These are phyloP conservation scores for Lypha dubia DNA, from an alignment of 2,888 invertebrate genomes.

Conservation along the genomic window DNA sequence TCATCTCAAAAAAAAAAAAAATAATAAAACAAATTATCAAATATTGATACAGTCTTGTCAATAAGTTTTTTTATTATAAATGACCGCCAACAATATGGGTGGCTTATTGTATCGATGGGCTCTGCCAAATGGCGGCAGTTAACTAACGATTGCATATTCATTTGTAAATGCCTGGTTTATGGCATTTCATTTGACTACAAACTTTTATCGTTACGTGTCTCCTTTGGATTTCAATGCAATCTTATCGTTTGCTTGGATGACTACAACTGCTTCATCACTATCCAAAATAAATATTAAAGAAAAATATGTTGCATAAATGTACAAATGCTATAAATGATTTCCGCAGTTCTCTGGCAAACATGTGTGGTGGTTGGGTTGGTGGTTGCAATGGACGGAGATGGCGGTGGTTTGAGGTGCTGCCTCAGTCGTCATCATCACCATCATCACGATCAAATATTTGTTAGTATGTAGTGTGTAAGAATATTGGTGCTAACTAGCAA, in stretches of 20 bases:
- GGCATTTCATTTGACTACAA: conserved; percentile 39
- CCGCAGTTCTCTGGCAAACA: conserved; percentile 61
- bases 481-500: conserved; percentile 17
- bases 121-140: conserved; percentile 42
- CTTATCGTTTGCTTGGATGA: conserved; percentile 59
- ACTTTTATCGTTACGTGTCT: not conserved
- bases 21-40: not conserved
- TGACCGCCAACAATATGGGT: conserved; percentile 49
- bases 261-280: conserved; percentile 56
- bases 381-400: no score
- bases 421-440: conserved; percentile 44
- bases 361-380: conserved; percentile 44
- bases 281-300: conserved; percentile 46
- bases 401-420: conserved; percentile 48
- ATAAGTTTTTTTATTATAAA: conserved; percentile 15
- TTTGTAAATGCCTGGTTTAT: conserved; percentile 34
- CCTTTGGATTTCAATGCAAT: conserved; percentile 24
- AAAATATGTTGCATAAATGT: conserved; percentile 21
- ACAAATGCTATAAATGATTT: conserved; percentile 68
- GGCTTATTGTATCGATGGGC: conserved; percentile 42
- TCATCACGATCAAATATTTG: conserved; percentile 32
- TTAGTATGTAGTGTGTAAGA: no score
- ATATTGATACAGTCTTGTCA: conserved; percentile 15
- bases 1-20: not conserved
- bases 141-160: conserved; percentile 53